Evolutionary conservation across 2,888 invertebrate species (phyloP).

Genomic region (Callyntrura guangdongensis): DNA sequence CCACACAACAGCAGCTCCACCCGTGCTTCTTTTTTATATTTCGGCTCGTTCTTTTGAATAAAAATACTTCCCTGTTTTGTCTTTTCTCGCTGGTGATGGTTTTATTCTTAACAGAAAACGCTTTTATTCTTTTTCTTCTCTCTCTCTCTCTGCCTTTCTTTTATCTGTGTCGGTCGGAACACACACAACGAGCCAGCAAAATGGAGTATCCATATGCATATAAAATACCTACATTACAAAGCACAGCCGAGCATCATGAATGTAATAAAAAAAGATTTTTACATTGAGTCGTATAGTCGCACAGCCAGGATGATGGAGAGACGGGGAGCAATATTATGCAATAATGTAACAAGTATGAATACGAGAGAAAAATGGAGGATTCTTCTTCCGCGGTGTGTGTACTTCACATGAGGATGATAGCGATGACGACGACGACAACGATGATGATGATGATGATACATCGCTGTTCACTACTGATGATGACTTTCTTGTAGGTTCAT

Average conservation of each 20-base stretch:
- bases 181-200: conserved; percentile 27
- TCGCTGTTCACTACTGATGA: conserved; percentile 42
- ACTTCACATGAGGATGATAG: too few relatives aligned
- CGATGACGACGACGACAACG: too few relatives aligned
- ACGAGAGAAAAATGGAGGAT: conserved; percentile 21
- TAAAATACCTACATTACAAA: conserved; percentile 25
- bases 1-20: conserved; percentile 32
- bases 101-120: conserved; percentile 34
- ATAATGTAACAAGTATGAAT: conserved; percentile 29
- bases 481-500: conserved; percentile 52
- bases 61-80: conserved; percentile 57
- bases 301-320: conserved; percentile 47
- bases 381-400: conserved; percentile 8
- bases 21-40: conserved; percentile 35
- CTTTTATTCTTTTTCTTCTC: conserved; percentile 33
- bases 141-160: too few relatives aligned
- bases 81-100: conserved; percentile 42
- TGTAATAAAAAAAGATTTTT: conserved; percentile 10
- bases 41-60: conserved; percentile 38
- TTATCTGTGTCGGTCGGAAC: conserved; percentile 47
- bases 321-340: conserved; percentile 52
- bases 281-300: conserved; percentile 53
- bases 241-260: conserved; percentile 8
- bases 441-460: conserved; percentile 52
- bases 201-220: neutral